Conservation (phyloP, 30 jellyfish, hydroid and myxozoan genomes). For the Aurelia aurita region DNA sequence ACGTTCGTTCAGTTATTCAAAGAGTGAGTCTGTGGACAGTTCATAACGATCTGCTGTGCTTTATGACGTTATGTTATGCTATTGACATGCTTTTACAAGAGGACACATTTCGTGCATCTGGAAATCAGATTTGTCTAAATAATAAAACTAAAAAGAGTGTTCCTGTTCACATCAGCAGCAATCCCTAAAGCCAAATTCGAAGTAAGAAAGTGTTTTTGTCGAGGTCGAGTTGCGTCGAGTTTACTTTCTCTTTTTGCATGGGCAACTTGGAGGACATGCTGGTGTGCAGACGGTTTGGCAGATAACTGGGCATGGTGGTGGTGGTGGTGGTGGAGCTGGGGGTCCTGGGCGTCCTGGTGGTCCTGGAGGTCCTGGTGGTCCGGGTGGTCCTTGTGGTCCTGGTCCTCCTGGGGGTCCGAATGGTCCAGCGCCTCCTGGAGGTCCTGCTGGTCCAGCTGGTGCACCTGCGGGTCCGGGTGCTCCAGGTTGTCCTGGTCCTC, state of each 20-base stretch:
- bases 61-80: conserved; percentile 13
- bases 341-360: conserved; percentile 98
- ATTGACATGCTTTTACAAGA: conserved; percentile 25
- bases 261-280: conserved; percentile 90
- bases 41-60: conserved; percentile 33
- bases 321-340: conserved; percentile 99
- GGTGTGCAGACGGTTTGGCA: conserved; percentile 77
- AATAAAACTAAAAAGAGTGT: conserved; percentile 21
- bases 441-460: conserved; percentile 98
- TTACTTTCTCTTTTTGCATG: conserved; percentile 11
- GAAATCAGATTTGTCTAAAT: conserved; percentile 47
- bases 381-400: conserved; percentile 98
- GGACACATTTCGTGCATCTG: conserved; percentile 63
- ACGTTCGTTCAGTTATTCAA: neutral
- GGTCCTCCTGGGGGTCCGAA: conserved; percentile 97
- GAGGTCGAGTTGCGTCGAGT: conserved; percentile 1
- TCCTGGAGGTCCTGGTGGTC: conserved; percentile 99
- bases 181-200: conserved; percentile 56
- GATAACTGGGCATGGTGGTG: conserved; percentile 96
- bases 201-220: conserved; percentile 21
- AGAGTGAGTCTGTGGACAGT: neutral
- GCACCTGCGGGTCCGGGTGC: conserved; percentile 95
- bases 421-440: conserved; percentile 90
- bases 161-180: conserved; percentile 65
- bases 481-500: conserved; percentile 90